Evolutionary conservation across 2,888 invertebrate species (phyloP), one percentile per base, ranked within the genome.

Genomic region (Encarsia formosa): DNA sequence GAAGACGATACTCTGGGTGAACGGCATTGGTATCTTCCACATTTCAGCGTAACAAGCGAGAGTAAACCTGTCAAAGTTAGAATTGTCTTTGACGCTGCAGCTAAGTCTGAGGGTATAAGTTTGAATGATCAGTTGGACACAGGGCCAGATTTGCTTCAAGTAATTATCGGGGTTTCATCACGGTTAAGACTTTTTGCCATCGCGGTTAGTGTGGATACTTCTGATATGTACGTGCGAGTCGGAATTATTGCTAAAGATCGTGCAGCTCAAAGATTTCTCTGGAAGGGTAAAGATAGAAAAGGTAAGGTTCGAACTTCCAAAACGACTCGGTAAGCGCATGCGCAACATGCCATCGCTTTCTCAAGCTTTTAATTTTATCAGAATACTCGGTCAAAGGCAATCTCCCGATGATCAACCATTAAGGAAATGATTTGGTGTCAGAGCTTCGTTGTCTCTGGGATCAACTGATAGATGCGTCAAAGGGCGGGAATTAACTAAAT

Each of bases 401-500:
- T 5, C 16, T 3, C 16, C 16, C 9, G 4, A 54, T 4, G 56
- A 53, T 5, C 39, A 11, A 1, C 59, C 57, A 16, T 52, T 52
- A 3, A 57, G 37, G 31, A 51, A 54, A 32, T 55, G 58, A 18
- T 53, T 55, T 0, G 58, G 53, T 1, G 53, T 58, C 3, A 56
- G 22, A 1, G 51, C 44, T n/a, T 56, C 53, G 1, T 16, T 20
- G 6, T 65, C 61, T 2, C 52, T 52, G 1, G 57, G 50, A 11
- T 64, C 63, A 6, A 61, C 57, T 0, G 63, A 60, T 0, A 65
- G 63, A 43, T 64, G 60, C 1, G 57, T 61, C 5, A 67, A 42
- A 16, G 58, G 58, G 9, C 53, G 39, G 2, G 43, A 43, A 34
- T 47, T 56, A 3, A 49, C 38, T 5, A 49, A 46, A 40, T 57